Conservation (phyloP, 1,140 invertebrate genomes). For the Lordiphosa collinella region DNA sequence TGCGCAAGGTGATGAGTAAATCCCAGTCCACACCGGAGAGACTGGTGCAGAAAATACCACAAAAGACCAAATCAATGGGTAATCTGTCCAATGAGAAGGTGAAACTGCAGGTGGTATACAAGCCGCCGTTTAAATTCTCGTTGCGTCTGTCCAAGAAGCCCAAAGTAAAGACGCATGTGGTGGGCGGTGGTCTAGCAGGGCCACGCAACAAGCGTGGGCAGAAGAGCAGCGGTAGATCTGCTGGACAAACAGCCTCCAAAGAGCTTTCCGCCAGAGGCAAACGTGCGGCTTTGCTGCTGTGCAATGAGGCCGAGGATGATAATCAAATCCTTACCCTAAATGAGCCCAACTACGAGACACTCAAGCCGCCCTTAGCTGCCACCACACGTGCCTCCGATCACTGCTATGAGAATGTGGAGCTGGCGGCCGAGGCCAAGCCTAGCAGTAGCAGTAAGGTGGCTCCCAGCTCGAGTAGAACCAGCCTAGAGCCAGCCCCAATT, state of each 20-base stretch:
- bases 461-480: constrained; percentile 36
- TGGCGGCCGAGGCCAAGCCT: constrained; percentile 45
- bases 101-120: constrained; percentile 90
- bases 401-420: constrained; percentile 69
- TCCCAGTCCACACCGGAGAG: constrained; percentile 73
- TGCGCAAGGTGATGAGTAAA: constrained; percentile 74
- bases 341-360: constrained; percentile 75
- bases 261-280: constrained; percentile 48
- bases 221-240: constrained; percentile 28
- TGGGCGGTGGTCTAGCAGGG: constrained; percentile 25
- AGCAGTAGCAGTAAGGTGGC: constrained; percentile 47
- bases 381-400: constrained; percentile 33
- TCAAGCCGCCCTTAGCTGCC: constrained; percentile 53
- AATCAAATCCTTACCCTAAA: constrained; percentile 77
- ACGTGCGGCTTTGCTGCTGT: constrained; percentile 59
- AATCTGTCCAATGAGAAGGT: constrained; percentile 83
- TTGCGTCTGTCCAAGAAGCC: constrained; percentile 86
- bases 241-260: constrained; percentile 39
- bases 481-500: constrained; percentile 14
- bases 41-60: constrained; percentile 65
- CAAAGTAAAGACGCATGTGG: constrained; percentile 81
- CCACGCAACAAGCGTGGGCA: constrained; percentile 48
- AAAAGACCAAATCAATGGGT: constrained; percentile 75
- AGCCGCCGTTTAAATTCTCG: constrained; percentile 91
- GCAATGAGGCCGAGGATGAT: constrained; percentile 66